phyloP scores from a whole-genome alignment of 2,888 invertebrate genomes.

The Drosophila mimica region DNA sequence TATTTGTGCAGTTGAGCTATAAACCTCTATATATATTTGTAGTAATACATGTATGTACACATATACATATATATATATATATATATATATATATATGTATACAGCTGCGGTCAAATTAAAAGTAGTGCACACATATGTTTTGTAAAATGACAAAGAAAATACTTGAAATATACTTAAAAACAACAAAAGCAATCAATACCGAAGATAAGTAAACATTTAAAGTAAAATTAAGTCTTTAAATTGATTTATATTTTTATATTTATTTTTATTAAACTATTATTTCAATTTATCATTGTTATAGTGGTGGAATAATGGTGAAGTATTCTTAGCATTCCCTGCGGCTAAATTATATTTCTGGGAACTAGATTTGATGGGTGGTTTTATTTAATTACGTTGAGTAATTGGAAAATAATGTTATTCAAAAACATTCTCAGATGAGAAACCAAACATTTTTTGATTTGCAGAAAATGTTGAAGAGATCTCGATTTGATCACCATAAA shows the following conservation, averaged over 20 bases:
- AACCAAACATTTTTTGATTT: too few relatives aligned
- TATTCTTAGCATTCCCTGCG: too few relatives aligned
- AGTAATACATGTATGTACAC: background rate
- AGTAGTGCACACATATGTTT: background rate
- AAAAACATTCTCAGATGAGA: background rate
- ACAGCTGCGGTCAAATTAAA: background rate
- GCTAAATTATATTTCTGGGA: too few relatives aligned
- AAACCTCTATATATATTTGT: background rate
- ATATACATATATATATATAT: background rate
- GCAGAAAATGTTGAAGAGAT: background rate
- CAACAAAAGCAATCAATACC: background rate
- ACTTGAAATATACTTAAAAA: too few relatives aligned
- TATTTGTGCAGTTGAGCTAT: slow-evolving; percentile 39
- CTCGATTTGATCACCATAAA: background rate
- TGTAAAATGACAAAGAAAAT: background rate
- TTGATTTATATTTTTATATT: too few relatives aligned
- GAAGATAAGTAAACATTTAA: background rate
- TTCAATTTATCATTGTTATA: too few relatives aligned
- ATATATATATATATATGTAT: background rate
- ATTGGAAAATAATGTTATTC: background rate
- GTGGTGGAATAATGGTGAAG: too few relatives aligned
- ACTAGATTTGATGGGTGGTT: background rate
- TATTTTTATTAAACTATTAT: too few relatives aligned
- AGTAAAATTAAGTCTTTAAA: too few relatives aligned
- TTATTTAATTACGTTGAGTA: background rate